Evolutionary conservation across 1,140 invertebrate species (phyloP), one percentile per base, ranked within the genome.

Genomic region (Drosophila nannoptera): DNA sequence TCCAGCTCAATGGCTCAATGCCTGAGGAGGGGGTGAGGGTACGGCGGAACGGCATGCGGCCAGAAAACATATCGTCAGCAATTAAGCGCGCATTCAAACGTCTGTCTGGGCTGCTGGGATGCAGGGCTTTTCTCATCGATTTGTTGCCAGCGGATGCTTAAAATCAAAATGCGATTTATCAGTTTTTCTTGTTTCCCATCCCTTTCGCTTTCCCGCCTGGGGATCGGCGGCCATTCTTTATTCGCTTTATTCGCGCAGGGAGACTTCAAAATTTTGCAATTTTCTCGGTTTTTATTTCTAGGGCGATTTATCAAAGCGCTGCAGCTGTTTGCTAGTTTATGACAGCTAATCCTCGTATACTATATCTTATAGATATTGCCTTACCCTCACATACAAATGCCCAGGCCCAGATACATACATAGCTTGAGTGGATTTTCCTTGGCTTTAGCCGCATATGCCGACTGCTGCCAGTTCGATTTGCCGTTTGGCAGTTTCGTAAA

Each of bases 81-180:
- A 82, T 82, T 82, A 82, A 82, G 78, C 74, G 66, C 45, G 71
- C 78, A 82, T 82, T 82, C 78, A 82, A 77, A 81, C 77, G 61
- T 73, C 77, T 73, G 77, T 69, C 77, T 76, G 73, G 63, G 59
- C 50, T 68, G 78, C 49, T 31, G 45, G 40, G 59, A 50, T 68
- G 78, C 49, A 22, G 45, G 40, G 14, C 40, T 52, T 40, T 55
- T 64, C 12, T 29, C 54, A 53, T 52, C 32, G 40, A 9, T 64
- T 33, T 22, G 11, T 45, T 49, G 63, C 54, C 64, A 36, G 29
- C 43, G 42, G 55, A 40, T 45, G 55, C 45, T 67, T 67, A 50
- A 67, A 67, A 67, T 67, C 64, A 66, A 73, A 77, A 73, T 62
- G 64, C 69, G 77, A 76, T 80, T 80, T 80, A 77, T 78, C 71